Conservation (phyloP, 2,797 vertebrate species). For the Coilia nasus region DNA sequence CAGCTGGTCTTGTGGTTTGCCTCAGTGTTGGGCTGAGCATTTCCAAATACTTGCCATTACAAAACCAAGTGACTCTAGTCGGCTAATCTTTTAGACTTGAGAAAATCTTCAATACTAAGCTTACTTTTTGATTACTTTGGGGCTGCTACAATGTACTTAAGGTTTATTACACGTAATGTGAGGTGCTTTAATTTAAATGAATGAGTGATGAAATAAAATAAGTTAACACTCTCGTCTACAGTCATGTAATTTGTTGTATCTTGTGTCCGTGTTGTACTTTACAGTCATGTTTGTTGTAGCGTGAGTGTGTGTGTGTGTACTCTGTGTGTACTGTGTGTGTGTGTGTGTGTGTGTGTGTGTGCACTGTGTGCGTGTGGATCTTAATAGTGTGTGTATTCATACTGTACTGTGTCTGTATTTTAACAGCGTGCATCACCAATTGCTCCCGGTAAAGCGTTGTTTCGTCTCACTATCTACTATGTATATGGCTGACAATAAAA, state of each 20-base stretch:
- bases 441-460: too few relatives aligned
- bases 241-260: not conserved
- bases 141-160: not conserved
- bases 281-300: too few relatives aligned
- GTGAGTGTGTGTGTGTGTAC: too few relatives aligned
- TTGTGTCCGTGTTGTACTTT: too few relatives aligned
- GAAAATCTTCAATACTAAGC: not conserved
- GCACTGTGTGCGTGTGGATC: too few relatives aligned
- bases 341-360: too few relatives aligned
- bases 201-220: not conserved
- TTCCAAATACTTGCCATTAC: not conserved
- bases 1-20: not conserved
- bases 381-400: too few relatives aligned
- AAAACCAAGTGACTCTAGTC: not conserved
- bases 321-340: too few relatives aligned
- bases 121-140: not conserved
- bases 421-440: too few relatives aligned
- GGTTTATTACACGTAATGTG: not conserved
- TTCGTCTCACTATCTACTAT: too few relatives aligned
- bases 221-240: not conserved
- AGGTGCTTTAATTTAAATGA: not conserved
- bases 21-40: not conserved
- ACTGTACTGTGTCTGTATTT: too few relatives aligned
- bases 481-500: too few relatives aligned
- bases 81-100: not conserved